phyloP scores from a whole-genome alignment of 2,797 vertebrate species.

The Gallinago nigripennis region DNA sequence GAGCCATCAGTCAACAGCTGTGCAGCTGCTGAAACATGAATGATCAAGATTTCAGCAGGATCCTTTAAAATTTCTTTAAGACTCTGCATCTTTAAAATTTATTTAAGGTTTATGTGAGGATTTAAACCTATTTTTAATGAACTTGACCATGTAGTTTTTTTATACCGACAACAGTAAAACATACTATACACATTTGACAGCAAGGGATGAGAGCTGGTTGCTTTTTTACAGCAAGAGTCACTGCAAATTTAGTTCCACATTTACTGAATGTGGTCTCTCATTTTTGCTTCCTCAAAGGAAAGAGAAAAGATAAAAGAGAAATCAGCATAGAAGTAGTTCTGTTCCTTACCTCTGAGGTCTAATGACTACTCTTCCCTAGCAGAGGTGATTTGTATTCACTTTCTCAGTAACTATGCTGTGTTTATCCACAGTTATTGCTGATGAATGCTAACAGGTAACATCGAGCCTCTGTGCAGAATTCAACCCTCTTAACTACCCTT shows the following conservation, averaged over 20 bases:
- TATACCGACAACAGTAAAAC: not conserved
- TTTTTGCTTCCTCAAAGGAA: not conserved
- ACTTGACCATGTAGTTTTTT: not conserved
- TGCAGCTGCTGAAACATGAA: not conserved
- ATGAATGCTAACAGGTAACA: not conserved
- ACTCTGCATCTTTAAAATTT: not conserved
- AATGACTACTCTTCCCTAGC: not conserved
- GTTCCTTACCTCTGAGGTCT: not conserved
- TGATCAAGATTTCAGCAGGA: not conserved
- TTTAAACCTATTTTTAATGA: conserved; percentile 30
- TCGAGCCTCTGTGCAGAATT: not conserved
- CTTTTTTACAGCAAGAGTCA: not conserved
- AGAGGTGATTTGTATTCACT: not conserved
- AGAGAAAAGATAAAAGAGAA: conserved; percentile 1
- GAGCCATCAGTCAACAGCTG: not conserved
- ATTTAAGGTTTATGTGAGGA: not conserved
- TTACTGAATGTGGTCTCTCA: not conserved
- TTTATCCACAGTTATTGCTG: not conserved
- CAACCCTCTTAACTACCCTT: not conserved
- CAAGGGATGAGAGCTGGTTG: not conserved
- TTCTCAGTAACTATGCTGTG: not conserved
- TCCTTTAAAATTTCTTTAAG: not conserved
- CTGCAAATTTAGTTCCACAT: not conserved
- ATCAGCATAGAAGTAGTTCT: not conserved
- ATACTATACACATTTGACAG: not conserved